phyloP scores from a whole-genome alignment of 2,888 invertebrate genomes.

The Gastracanthus pulcherrimus region DNA sequence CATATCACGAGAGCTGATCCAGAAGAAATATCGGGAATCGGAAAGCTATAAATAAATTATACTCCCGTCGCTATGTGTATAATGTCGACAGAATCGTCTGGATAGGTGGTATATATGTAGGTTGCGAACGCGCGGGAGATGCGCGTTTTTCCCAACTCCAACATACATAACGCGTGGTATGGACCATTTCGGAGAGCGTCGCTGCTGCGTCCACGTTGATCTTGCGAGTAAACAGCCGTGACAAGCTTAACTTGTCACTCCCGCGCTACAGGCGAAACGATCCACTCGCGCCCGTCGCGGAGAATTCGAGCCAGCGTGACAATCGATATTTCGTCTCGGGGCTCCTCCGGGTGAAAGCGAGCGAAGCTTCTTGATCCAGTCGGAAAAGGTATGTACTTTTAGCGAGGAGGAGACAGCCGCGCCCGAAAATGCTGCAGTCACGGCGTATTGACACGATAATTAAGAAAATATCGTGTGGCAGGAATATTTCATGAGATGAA shows the following conservation, averaged over 20 bases:
- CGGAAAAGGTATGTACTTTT: constrained; percentile 1
- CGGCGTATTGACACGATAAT: constrained; percentile 12
- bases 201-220: neutral
- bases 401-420: no score
- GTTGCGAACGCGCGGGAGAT: neutral
- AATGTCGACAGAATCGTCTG: neutral
- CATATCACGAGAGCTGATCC: neutral
- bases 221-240: constrained; percentile 43
- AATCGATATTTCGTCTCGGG: constrained; percentile 51
- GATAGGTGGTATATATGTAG: neutral
- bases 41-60: constrained; percentile 42
- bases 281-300: neutral
- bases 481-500: constrained; percentile 22
- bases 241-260: constrained; percentile 52
- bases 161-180: neutral
- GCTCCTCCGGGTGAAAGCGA: neutral
- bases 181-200: neutral
- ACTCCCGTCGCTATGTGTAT: neutral
- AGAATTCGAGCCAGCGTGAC: constrained; percentile 23
- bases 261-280: constrained; percentile 8
- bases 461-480: constrained; percentile 16
- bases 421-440: neutral
- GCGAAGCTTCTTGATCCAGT: constrained; percentile 31
- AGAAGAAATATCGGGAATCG: constrained; percentile 30
- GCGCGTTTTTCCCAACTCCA: no score